Evolutionary conservation across 2,888 invertebrate species (phyloP).

Genomic region (Idaea aversata): DNA sequence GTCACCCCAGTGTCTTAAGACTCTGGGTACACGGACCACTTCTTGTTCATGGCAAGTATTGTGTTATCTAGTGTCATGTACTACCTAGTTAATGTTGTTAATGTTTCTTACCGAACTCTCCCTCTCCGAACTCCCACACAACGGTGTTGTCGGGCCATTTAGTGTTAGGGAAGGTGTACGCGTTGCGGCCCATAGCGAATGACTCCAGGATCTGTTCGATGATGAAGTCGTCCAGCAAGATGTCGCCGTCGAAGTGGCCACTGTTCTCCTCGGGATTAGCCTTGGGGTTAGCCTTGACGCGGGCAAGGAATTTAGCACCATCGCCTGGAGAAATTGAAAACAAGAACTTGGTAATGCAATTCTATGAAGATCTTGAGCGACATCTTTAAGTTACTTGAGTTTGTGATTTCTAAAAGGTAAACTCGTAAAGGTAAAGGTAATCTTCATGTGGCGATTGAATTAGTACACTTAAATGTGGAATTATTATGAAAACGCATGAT

Average conservation of each 20-base stretch:
- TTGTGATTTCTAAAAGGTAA: neutral
- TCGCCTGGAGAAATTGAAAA: conserved; percentile 33
- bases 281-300: conserved; percentile 31
- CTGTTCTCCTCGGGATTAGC: conserved; percentile 62
- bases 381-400: neutral
- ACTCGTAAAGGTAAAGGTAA: too few species aligned
- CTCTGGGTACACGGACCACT: too few species aligned
- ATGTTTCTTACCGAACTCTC: conserved; percentile 64
- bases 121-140: conserved; percentile 58
- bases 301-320: conserved; percentile 39
- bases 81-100: too few species aligned
- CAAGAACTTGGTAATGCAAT: neutral
- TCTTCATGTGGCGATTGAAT: neutral
- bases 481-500: too few species aligned
- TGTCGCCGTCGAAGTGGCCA: conserved; percentile 67
- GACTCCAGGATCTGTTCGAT: conserved; percentile 56
- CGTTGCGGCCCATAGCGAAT: conserved; percentile 59
- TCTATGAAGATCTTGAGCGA: neutral
- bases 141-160: conserved; percentile 67
- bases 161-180: conserved; percentile 57
- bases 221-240: conserved; percentile 61
- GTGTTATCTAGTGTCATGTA: too few species aligned
- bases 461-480: too few species aligned
- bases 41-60: too few species aligned
- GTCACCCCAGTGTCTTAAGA: too few species aligned